These are phyloP conservation scores for Galeopterus variegatus DNA, from an alignment of 2,113 vertebrate genomes.

Conservation along the genomic window DNA sequence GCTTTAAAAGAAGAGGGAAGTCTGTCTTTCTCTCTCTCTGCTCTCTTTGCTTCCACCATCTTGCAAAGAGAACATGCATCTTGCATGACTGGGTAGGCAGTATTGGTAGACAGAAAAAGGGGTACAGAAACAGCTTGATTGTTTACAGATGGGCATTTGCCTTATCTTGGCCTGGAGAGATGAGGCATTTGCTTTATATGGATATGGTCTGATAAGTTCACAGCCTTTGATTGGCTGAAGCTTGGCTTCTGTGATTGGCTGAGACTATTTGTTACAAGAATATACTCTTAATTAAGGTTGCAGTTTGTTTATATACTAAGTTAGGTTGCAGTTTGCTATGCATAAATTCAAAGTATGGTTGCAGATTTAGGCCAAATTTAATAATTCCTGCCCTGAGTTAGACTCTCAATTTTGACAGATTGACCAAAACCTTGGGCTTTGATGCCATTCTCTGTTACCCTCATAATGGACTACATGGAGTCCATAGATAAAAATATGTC, in stretches of 20 bases:
- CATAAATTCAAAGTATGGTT: background rate
- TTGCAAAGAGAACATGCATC: too few species aligned
- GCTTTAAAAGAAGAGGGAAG: too few species aligned
- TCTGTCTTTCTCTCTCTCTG: too few species aligned
- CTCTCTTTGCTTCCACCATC: too few species aligned
- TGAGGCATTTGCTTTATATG: background rate
- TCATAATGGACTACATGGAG: background rate
- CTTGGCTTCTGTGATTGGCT: background rate
- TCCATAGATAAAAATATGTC: background rate
- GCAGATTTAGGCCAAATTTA: background rate
- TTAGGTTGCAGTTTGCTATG: background rate
- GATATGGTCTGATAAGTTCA: background rate
- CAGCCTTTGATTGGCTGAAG: background rate
- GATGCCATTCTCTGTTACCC: background rate
- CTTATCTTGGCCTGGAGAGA: background rate
- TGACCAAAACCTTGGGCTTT: background rate
- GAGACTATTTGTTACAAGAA: background rate
- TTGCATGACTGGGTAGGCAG: background rate
- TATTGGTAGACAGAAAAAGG: background rate
- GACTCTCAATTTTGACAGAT: background rate
- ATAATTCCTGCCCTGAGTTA: background rate
- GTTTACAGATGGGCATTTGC: background rate
- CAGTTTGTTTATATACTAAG: background rate
- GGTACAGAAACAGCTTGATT: background rate
- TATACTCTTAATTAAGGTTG: background rate